Percentiles rank a stretch among this genome's conserved stretches.
These are phyloP conservation scores for Hippocampus guttulatus DNA, from an alignment of 2,113 vertebrate species.

Conservation along the genomic window DNA sequence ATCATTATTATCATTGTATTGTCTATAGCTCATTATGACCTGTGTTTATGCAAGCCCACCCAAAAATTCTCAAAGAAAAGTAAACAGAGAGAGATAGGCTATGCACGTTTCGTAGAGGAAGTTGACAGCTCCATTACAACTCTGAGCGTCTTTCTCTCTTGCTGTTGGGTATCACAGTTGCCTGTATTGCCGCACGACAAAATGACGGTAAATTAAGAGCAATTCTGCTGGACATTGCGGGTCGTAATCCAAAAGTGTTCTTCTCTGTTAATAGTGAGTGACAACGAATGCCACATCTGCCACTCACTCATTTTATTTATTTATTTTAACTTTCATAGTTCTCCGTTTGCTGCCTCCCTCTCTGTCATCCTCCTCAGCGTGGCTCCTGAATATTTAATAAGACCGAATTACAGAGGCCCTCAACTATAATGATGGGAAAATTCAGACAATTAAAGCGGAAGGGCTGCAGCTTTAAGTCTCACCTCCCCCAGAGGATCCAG, in stretches of 20 bases:
- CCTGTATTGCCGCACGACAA: background rate
- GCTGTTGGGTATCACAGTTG: background rate
- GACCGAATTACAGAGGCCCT: slow-evolving; percentile 73
- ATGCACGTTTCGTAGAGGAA: too few relatives aligned
- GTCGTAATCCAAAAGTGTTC: background rate
- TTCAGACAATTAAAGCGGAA: slow-evolving; percentile 76
- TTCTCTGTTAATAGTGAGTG: slow-evolving; percentile 12
- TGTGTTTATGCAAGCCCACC: too few relatives aligned
- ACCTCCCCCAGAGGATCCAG: slow-evolving; percentile 66
- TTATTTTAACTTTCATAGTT: slow-evolving; percentile 25
- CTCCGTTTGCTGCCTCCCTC: slow-evolving; percentile 34
- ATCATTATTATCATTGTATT: too few relatives aligned
- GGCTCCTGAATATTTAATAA: slow-evolving; percentile 78
- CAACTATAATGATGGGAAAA: slow-evolving; percentile 76
- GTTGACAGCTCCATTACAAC: too few relatives aligned
- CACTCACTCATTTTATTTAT: slow-evolving; percentile 2
- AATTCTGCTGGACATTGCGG: background rate
- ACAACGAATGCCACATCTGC: slow-evolving; percentile 6
- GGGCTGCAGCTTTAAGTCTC: slow-evolving; percentile 69
- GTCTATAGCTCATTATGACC: too few relatives aligned
- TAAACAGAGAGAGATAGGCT: too few relatives aligned
- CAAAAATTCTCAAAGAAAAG: too few relatives aligned
- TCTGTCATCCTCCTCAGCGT: slow-evolving; percentile 55
- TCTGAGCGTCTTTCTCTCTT: too few relatives aligned
- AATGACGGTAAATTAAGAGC: background rate